phyloP scores from a whole-genome alignment of 2,113 vertebrate species.

The Cyanoderma ruficeps region DNA sequence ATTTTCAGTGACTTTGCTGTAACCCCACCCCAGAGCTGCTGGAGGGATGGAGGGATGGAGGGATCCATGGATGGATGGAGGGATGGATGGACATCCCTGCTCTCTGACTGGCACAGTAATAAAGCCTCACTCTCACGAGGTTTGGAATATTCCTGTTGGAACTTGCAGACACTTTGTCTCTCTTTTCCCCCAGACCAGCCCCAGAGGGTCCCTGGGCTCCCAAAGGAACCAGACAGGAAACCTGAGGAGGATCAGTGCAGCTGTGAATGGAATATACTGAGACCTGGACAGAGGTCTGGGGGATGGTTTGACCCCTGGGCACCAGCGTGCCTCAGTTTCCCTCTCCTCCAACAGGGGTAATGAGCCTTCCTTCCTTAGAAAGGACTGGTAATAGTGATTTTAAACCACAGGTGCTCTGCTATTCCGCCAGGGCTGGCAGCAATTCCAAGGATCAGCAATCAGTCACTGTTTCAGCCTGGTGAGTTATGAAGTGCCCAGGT shows the following conservation, averaged over 20 bases:
- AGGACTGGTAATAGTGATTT: not conserved
- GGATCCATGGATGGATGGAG: not conserved
- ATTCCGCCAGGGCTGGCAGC: not conserved
- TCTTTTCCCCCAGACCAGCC: not conserved
- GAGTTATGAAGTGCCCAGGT: not conserved
- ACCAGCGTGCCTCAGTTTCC: not conserved
- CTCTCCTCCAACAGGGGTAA: not conserved
- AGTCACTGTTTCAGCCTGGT: not conserved
- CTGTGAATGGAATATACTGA: not conserved
- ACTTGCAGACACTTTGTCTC: not conserved
- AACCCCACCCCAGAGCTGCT: not conserved
- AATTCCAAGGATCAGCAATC: not conserved
- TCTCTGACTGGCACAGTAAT: not conserved
- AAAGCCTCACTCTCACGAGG: not conserved
- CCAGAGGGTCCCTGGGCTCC: not conserved
- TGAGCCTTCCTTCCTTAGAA: not conserved
- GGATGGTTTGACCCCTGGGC: not conserved
- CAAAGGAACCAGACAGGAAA: not conserved
- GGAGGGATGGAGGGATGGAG: not conserved
- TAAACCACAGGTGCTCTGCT: not conserved
- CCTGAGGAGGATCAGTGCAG: not conserved
- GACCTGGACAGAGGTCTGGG: accelerated
- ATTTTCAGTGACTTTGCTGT: not conserved
- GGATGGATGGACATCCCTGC: not conserved
- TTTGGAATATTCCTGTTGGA: not conserved